Evolutionary conservation across 2,888 invertebrate genomes (phyloP), one percentile per base, ranked within the genome.

Genomic region (Luperina testacea): DNA sequence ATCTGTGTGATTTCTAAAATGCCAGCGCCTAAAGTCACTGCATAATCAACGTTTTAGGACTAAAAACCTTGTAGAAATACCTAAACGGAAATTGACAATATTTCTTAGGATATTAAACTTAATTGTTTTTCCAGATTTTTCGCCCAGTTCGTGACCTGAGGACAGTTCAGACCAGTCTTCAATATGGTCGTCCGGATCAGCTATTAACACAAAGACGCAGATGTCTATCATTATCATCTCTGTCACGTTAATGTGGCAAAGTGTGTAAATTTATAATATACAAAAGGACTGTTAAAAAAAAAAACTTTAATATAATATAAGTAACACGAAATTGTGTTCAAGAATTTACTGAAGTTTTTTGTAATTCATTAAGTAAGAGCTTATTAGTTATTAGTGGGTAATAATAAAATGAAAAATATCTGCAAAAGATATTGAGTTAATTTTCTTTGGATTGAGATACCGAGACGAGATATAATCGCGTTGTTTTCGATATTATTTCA

Each of bases 81-180:
- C n/a, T n/a, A 13, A 51, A 32, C 51, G 20, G 32, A 24, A 27
- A 2, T 24, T 20, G 6, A 24, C 2, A 57, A 9, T 15, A 38
- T 64, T 13, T 38, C 1, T 24, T 27, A 17, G 38, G 6, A 38
- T 38, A 38, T 17, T 67, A n/a, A 71, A 38, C 5, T 20, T 5
- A 27, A 20, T 6, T 76, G 0, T 85, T 38, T 87, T 94, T 90
- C 0, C 93, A 95, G 95, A 94, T 86, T 80, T 94, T 42, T 88
- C 93, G 0, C 91, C 95, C 45, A 95, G 94, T 80, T 94, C 94
- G 91, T 95, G 95, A 95, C 95, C 95, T 80, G 93, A 95, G 80
- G 88, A 90, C 68, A 90, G 86, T 76, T 90, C 91, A 51, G 93
- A 93, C 87, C 92, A 93, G 83, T 94, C 95, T 94, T 88, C 93